These are phyloP conservation scores for Pachypsylla venusta DNA, from an alignment of 1,140 invertebrate genomes.

Conservation along the genomic window DNA sequence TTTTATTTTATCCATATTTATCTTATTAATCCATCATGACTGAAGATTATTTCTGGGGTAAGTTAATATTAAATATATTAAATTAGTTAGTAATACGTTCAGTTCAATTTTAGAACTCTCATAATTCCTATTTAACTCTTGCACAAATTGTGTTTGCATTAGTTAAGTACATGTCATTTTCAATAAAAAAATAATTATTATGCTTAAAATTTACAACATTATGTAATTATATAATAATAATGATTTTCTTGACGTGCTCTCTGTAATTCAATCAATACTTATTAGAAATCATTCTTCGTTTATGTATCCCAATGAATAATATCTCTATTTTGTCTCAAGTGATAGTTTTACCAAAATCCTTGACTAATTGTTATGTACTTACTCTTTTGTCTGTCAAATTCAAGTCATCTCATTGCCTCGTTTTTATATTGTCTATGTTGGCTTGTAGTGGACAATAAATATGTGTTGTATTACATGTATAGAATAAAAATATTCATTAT, in stretches of 20 bases:
- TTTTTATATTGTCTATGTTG: too few relatives aligned
- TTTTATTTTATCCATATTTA: constrained; percentile 9
- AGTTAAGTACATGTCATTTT: neutral
- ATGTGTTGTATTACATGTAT: too few relatives aligned
- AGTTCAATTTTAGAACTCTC: neutral
- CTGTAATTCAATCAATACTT: neutral
- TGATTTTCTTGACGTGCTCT: neutral
- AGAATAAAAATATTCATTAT: too few relatives aligned
- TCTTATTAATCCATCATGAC: constrained; percentile 23
- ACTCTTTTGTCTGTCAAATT: too few relatives aligned
- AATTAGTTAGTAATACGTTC: neutral
- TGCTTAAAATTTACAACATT: neutral
- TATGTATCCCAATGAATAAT: too few relatives aligned
- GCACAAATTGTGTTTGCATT: neutral
- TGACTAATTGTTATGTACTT: too few relatives aligned
- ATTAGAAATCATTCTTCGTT: neutral
- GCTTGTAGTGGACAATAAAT: too few relatives aligned
- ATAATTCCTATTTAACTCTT: neutral
- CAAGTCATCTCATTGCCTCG: too few relatives aligned
- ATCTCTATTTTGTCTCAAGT: too few relatives aligned
- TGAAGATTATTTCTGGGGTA: constrained; percentile 28
- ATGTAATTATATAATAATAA: neutral
- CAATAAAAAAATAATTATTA: neutral
- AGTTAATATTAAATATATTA: constrained; percentile 14
- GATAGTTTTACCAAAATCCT: too few relatives aligned